Base-by-base conservation (phyloP, 2,888 invertebrate species). In the Apodemia mormo region DNA sequence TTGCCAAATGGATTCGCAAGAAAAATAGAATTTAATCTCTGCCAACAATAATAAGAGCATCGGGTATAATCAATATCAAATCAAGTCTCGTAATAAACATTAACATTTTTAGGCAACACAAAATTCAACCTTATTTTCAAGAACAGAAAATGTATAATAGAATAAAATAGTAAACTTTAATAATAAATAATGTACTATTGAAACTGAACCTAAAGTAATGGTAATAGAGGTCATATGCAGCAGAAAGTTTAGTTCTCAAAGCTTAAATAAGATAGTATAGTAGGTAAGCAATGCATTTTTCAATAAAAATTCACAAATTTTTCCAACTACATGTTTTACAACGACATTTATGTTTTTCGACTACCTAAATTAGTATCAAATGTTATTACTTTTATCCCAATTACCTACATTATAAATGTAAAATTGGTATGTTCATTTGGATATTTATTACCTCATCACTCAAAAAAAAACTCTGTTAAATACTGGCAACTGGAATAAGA, bases 1-100 rank as follows among this genome's bases (percentile, higher is more conserved):
- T 29, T 69, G 54, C 68, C n/a, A 68, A 68, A 68, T 68, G 70
- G 72, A 73, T 75, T 72, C 74, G 70, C 61, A 70, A 69, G 72
- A 73, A 73, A 72, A 74, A 73, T 73, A 74, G 54, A 66, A 71
- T 67, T 68, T 71, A 73, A 75, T 71, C 71, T 72, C 65, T 66
- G 65, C 74, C 67, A 67, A 64, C 68, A 69, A 74, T 70, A 72
- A 69, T 72, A 71, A 71, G 66, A 69, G 71, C 72, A 33, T 54
- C 61, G 69, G 69, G 70, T 71, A 75, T 75, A 76, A 77, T 76
- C 75, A 74, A 76, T 74, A 68, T 68, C 64, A 37, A 68, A 68
- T 68, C 68, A 68, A 68, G 64, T 65, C 37, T 29, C 52, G 64
- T 68, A 65, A 65, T 68, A 40, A 68, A 65, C 52, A 68, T 68